Base-by-base conservation (phyloP, 2,888 invertebrate species). In the Heliconius ismenius region DNA sequence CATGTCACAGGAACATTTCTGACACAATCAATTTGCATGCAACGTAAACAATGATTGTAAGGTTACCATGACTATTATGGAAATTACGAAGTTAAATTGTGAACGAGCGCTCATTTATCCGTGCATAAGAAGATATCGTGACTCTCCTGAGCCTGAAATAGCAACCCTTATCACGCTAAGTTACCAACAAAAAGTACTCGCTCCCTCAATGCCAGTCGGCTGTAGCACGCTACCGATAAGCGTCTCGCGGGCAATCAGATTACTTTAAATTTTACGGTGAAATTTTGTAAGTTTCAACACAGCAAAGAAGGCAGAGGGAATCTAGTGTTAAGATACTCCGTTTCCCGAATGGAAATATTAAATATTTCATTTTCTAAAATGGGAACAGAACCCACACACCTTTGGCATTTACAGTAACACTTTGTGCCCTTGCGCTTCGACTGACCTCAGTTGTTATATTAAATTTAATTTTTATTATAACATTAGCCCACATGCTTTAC, bases 111-210 rank as follows among this genome's bases (percentile, higher is more conserved):
- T 79, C 81, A 81, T 80, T 79, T 81, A 79, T 81, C 78, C 77
- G 76, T 80, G 79, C 78, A 82, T 83, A 84, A 87, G 82, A 83
- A 83, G 88, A 87, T 92, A 88, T 92, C 93, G 93, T 93, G 93
- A 92, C 91, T 90, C 85, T 85, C 83, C 84, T 85, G 82, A 86
- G 87, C 83, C 86, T 87, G 87, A 87, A 90, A 90, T 90, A 91
- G 88, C 87, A 87, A 87, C 84, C 87, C 88, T 81, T 84, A 90
- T 89, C 92, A 93, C 93, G 93, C 93, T 89, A 93, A 84, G 83
- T 85, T 86, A 75, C 63, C 79, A 86, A 85, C 86, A 85, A 85
- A 81, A 84, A 88, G 87, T 89, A 89, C 88, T 84, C 83, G 83
- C 83, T 79, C 73, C 86, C 76, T 69, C 69, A 67, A 72, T 54